Percentiles rank a stretch among this genome's conserved stretches.
These are phyloP conservation scores for Bombus superbus DNA, from an alignment of 1,140 invertebrate species.

Conservation along the genomic window DNA sequence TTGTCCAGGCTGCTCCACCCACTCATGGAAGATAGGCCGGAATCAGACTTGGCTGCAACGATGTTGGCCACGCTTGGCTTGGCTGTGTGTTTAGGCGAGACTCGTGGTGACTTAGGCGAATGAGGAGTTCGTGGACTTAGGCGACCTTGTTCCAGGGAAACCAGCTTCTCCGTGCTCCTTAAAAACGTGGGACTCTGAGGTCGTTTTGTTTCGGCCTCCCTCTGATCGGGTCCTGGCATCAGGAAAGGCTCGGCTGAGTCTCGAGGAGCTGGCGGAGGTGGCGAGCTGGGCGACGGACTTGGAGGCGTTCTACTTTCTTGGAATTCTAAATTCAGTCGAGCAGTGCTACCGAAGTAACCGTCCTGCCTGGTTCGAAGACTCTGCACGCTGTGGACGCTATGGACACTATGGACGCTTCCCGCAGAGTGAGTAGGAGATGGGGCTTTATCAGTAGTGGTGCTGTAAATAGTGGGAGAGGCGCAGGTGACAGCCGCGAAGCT, in stretches of 20 bases:
- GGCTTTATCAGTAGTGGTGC: constrained; percentile 82
- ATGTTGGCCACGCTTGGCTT: constrained; percentile 85
- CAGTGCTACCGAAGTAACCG: constrained; percentile 84
- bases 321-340: constrained; percentile 82
- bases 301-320: constrained; percentile 82
- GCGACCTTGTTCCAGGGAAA: constrained; percentile 81
- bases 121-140: constrained; percentile 86
- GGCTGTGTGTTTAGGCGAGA: constrained; percentile 89
- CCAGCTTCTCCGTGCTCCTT: constrained; percentile 74
- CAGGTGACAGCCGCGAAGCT: constrained; percentile 82
- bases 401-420: constrained; percentile 80
- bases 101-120: constrained; percentile 88
- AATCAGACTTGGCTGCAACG: constrained; percentile 90
- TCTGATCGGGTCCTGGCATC: constrained; percentile 74
- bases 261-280: constrained; percentile 90
- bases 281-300: constrained; percentile 85
- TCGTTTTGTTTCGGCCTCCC: constrained; percentile 73
- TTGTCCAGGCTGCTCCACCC: constrained; percentile 93
- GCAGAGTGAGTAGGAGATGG: constrained; percentile 85
- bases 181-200: constrained; percentile 81
- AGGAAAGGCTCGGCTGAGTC: constrained; percentile 84
- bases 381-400: constrained; percentile 77
- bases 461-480: constrained; percentile 82
- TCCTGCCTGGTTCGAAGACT: constrained; percentile 87
- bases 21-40: constrained; percentile 92